Evolutionary conservation across 35 echinoderm and acorn worm species (phyloP).

Genomic region (Nesometra sesokonis): DNA sequence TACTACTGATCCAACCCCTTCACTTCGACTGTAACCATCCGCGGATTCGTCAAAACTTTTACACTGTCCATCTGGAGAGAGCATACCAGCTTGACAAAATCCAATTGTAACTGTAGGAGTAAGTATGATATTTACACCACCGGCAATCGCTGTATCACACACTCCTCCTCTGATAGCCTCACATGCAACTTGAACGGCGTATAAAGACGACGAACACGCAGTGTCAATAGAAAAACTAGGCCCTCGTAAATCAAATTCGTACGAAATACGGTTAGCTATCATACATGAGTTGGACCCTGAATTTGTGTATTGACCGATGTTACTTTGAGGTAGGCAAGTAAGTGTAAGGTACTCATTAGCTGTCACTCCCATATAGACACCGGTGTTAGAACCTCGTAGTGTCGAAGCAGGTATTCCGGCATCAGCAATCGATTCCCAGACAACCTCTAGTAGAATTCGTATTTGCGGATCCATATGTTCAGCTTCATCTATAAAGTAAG

Average conservation of each 20-base stretch:
- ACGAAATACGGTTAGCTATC: constrained; percentile 43
- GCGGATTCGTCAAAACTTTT: constrained; percentile 37
- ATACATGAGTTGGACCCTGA: constrained; percentile 36
- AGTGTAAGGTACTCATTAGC: constrained; percentile 24
- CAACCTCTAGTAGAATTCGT: constrained; percentile 43
- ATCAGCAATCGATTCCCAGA: constrained; percentile 34
- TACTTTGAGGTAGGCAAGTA: not conserved
- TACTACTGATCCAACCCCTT: not conserved
- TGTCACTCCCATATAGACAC: constrained; percentile 38
- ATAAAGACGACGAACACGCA: constrained; percentile 47
- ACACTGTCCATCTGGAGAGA: constrained; percentile 25
- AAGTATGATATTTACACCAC: constrained; percentile 44
- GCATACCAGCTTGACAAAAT: constrained; percentile 29
- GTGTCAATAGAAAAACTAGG: constrained; percentile 41
- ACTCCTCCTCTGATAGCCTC: constrained; percentile 18
- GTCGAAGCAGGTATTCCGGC: constrained; percentile 25
- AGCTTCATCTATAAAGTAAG: constrained; percentile 30
- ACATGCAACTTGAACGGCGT: constrained; percentile 36
- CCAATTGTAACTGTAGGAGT: not conserved
- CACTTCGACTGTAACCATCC: constrained; percentile 14
- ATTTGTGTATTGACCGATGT: constrained; percentile 42
- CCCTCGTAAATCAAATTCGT: constrained; percentile 43
- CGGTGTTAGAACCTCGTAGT: constrained; percentile 34
- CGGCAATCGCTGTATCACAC: constrained; percentile 43
- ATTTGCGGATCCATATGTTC: constrained; percentile 34